These are phyloP conservation scores for Littorina saxatilis DNA, from an alignment of 1,140 invertebrate genomes.

Conservation along the genomic window DNA sequence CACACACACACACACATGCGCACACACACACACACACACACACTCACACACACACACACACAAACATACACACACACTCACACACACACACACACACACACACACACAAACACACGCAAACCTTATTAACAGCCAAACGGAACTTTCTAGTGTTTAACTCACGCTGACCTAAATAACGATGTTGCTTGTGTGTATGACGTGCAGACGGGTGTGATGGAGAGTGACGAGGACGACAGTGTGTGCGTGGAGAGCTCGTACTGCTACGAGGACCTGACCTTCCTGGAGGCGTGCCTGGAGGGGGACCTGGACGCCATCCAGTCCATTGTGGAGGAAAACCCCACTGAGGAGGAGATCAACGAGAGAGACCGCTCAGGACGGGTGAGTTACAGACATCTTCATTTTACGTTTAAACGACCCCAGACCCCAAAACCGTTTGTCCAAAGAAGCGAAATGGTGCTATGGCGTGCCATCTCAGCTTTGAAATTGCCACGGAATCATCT, in stretches of 20 bases:
- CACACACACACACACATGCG: not conserved
- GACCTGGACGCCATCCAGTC: slow-evolving; percentile 60
- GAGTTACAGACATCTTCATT: too few species aligned
- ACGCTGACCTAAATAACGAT: not conserved
- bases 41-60: slow-evolving; percentile 10
- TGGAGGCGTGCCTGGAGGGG: slow-evolving; percentile 60
- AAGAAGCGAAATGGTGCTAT: too few species aligned
- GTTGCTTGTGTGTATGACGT: not conserved
- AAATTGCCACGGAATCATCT: too few species aligned
- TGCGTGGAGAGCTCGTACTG: slow-evolving; percentile 42
- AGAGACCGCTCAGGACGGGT: slow-evolving; percentile 62
- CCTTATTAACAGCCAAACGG: too few species aligned
- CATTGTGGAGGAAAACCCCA: slow-evolving; percentile 62
- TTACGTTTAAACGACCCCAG: too few species aligned
- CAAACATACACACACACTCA: not conserved
- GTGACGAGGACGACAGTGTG: slow-evolving; percentile 45
- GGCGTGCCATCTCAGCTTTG: too few species aligned
- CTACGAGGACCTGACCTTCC: slow-evolving; percentile 62
- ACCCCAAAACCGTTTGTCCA: too few species aligned
- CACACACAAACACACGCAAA: too few species aligned
- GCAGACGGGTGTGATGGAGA: slow-evolving; percentile 33
- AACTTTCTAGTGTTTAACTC: not conserved
- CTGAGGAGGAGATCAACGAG: slow-evolving; percentile 63
- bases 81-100: not conserved
- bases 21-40: not conserved